Conservation (phyloP, 2,797 vertebrate species). For the Dryobates pubescens region DNA sequence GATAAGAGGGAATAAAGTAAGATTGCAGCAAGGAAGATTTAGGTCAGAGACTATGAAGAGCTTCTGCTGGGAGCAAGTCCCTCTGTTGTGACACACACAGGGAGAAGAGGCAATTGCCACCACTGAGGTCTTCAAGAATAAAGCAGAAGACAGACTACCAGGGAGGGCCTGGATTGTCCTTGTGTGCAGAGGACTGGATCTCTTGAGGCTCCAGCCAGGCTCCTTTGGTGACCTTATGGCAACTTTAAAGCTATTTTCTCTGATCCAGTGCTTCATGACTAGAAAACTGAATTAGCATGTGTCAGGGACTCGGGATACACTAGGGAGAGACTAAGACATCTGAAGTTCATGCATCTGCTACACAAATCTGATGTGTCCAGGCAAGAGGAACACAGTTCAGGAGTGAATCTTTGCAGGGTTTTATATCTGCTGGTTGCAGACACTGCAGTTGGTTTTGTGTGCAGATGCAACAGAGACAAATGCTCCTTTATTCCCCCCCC, state of each 20-base stretch:
- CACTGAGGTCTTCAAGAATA: background rate
- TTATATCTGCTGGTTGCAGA: background rate
- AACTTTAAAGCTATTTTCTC: conserved; percentile 25
- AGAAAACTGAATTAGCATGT: background rate
- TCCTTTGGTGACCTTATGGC: background rate
- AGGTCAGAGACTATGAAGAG: background rate
- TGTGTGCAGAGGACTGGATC: background rate
- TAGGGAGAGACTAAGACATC: background rate
- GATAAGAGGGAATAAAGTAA: background rate
- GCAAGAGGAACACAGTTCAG: background rate
- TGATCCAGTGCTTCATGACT: background rate
- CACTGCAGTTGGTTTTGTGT: background rate
- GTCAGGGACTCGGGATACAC: background rate
- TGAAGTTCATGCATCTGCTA: background rate
- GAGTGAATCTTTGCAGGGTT: background rate
- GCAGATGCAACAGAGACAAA: background rate
- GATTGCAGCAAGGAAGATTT: background rate
- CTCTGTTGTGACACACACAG: background rate
- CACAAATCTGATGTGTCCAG: background rate
- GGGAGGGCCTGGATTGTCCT: background rate
- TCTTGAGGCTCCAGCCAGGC: background rate
- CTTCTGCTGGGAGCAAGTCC: background rate
- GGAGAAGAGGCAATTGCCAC: background rate
- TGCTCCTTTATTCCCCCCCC: background rate
- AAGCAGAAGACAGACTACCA: background rate